A percentile compares a stretch with the other conserved stretches of the same genome.
These are phyloP conservation scores for Zoanthus gigantus DNA, from an alignment of 92 coral and sea anemone species.

Conservation along the genomic window DNA sequence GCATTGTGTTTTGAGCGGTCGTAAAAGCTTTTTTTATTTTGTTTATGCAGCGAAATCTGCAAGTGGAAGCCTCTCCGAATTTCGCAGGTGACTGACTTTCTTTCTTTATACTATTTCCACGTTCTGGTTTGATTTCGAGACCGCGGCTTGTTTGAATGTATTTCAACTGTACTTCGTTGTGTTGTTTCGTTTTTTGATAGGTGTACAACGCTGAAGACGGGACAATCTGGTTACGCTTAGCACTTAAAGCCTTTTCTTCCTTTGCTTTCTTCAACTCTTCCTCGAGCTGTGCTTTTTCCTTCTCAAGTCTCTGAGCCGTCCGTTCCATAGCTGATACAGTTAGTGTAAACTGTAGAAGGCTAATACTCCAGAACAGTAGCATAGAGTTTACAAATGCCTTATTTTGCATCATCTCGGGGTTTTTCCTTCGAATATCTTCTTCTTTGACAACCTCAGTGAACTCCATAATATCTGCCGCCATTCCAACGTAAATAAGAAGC, in stretches of 20 bases:
- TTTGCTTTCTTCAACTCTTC: conserved; percentile 78
- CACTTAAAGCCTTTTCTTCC: conserved; percentile 59
- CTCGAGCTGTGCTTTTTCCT: conserved; percentile 80
- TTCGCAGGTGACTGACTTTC: conserved; percentile 30
- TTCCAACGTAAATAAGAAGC: conserved; percentile 88
- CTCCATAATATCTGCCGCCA: conserved; percentile 96
- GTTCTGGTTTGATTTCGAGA: conserved; percentile 74
- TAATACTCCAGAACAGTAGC: conserved; percentile 88
- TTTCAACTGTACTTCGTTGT: conserved; percentile 62
- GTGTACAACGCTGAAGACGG: conserved; percentile 86
- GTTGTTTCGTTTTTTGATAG: conserved; percentile 60
- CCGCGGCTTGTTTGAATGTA: conserved; percentile 84
- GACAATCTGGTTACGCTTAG: conserved; percentile 82
- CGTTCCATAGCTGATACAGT: conserved; percentile 89
- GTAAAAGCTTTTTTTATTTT: conserved; percentile 19
- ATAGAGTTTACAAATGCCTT: conserved; percentile 80
- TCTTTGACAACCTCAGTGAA: conserved; percentile 92
- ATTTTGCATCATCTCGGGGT: conserved; percentile 78
- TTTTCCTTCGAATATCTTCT: conserved; percentile 77
- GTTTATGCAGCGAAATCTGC: not conserved
- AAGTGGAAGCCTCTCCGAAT: not conserved
- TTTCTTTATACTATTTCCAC: conserved; percentile 47
- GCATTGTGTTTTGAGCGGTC: conserved; percentile 54
- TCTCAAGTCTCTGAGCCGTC: conserved; percentile 85
- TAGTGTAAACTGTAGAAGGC: conserved; percentile 88